Evolutionary conservation across 1,140 invertebrate species (phyloP), one percentile per base, ranked within the genome.

Genomic region (Orchestia grillus): DNA sequence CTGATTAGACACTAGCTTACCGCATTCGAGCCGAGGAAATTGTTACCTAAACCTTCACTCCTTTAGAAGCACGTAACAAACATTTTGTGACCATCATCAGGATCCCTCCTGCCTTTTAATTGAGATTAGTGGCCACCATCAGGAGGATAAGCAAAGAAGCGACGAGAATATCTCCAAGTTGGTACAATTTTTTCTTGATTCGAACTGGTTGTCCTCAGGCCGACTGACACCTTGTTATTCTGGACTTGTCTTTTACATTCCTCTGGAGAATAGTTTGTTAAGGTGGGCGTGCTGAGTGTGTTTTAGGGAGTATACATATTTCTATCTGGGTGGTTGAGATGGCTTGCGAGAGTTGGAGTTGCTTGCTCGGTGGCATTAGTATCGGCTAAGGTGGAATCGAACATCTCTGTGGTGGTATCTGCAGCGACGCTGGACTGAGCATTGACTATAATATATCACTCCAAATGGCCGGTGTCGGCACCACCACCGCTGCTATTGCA

Each of bases 11-110:
- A 94, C 92, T 44, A 47, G 92, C 92, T 94, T 94, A 47, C 92
- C 92, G 92, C 92, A 94, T 94, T 94, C 44, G 92, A 94, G 92
- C 92, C 40, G 92, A 94, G 92, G 92, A 94, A 94, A 94, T 94
- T 94, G 92, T 94, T 94, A 94, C 92, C 92, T 94, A 94, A 94
- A 94, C 41, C 92, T 94, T 94, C 92, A 94, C 92, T 94, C 92
- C 92, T 94, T 94, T 94, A 94, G 44, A 36, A 44, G 92, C 92
- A 94, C 92, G 92, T 94, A 47, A 94, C 92, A 94, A 94, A 94
- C 92, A 94, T 94, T 45, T 94, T 94, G 92, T 94, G 92, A 94
- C 92, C 92, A 94, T 94, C 92, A 94, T 94, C 92, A 94, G 92
- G 92, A 94, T 94, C 44, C 92, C 92, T 94, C 44, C 44, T 94